Evolutionary conservation across 2,888 invertebrate species (phyloP).

Genomic region (Thumatha senex): DNA sequence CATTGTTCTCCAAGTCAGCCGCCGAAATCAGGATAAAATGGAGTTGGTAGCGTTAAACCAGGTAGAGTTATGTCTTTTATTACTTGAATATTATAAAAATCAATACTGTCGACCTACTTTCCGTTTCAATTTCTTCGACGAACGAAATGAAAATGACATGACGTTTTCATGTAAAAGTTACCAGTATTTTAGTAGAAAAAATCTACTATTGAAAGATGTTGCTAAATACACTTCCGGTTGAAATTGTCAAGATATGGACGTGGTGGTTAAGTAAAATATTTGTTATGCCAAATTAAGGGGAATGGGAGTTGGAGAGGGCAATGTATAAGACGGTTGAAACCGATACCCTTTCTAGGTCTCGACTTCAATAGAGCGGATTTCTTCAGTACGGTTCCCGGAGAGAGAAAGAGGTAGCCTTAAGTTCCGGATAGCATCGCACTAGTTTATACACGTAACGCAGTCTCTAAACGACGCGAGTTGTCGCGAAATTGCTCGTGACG

Average conservation of each 20-base stretch:
- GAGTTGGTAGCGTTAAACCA: slow-evolving; percentile 45
- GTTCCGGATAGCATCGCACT: too few relatives aligned
- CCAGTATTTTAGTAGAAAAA: slow-evolving; percentile 27
- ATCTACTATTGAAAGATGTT: slow-evolving; percentile 9
- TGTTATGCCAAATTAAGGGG: too few relatives aligned
- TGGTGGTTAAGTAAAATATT: too few relatives aligned
- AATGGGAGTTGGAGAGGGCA: too few relatives aligned
- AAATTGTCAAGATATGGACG: not conserved
- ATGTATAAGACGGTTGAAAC: too few relatives aligned
- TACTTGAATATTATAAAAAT: slow-evolving; percentile 69
- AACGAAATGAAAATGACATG: slow-evolving; percentile 60
- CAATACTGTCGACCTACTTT: slow-evolving; percentile 75
- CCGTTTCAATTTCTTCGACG: slow-evolving; percentile 50
- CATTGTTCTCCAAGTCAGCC: slow-evolving; percentile 57
- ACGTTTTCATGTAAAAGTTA: slow-evolving; percentile 46
- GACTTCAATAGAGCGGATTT: too few relatives aligned
- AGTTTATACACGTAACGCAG: too few relatives aligned
- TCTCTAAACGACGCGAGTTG: too few relatives aligned
- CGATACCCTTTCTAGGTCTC: too few relatives aligned
- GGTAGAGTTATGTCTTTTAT: slow-evolving; percentile 54
- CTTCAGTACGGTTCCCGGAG: too few relatives aligned
- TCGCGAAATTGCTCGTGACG: too few relatives aligned
- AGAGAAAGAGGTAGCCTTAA: too few relatives aligned
- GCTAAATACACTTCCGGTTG: slow-evolving; percentile 1
- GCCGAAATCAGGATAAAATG: slow-evolving; percentile 48